Evolutionary conservation across 2,797 vertebrate genomes (phyloP).

Genomic region (Eulemur mongoz): DNA sequence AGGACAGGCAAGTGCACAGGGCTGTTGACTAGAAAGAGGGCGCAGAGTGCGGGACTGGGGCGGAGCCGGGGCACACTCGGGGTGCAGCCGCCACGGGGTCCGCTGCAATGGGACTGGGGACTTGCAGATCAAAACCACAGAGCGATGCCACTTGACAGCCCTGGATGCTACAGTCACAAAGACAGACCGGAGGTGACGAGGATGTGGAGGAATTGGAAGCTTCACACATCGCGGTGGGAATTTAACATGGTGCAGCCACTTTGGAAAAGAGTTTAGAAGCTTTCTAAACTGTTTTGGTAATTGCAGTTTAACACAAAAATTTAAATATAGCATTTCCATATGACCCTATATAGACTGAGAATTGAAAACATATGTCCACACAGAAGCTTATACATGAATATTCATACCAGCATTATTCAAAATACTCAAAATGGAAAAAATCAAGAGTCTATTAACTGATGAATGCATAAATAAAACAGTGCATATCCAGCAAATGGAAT

Average conservation of each 20-base stretch:
- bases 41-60: fast-evolving
- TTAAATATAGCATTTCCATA: neutral
- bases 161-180: neutral
- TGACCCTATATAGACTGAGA: neutral
- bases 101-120: no score
- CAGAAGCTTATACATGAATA: neutral
- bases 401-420: neutral
- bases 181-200: no score
- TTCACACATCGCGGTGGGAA: neutral
- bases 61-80: fast-evolving
- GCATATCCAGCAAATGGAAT: neutral
- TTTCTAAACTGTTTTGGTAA: neutral
- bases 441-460: no score
- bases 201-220: fast-evolving
- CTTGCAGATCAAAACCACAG: neutral
- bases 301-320: neutral
- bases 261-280: neutral
- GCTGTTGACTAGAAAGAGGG: neutral
- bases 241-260: no score
- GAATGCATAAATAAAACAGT: neutral
- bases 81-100: neutral
- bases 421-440: neutral
- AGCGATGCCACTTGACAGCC: no score
- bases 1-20: neutral
- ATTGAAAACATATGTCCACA: neutral